Evolutionary conservation across 2,113 vertebrate species (phyloP).

Genomic region (Hystrix cristata): DNA sequence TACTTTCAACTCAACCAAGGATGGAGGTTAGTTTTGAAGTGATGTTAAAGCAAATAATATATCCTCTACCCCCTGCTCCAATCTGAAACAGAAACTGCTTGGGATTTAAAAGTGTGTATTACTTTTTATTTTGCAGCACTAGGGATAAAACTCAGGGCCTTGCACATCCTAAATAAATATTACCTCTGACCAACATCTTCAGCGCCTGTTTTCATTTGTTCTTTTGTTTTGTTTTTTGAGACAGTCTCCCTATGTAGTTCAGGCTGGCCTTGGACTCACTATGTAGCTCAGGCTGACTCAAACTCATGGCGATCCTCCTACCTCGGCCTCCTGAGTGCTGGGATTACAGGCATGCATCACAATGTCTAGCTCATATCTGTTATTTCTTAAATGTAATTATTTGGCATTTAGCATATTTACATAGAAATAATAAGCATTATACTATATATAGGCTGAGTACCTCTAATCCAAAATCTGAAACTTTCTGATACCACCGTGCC

Average conservation of each 20-base stretch:
- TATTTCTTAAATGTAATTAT: constrained; percentile 24
- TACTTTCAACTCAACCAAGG: constrained; percentile 5
- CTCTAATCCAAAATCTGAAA: neutral
- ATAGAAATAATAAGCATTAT: neutral
- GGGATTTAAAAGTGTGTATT: neutral
- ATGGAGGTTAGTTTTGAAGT: neutral
- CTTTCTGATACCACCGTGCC: neutral
- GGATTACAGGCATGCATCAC: neutral
- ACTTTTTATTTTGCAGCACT: neutral
- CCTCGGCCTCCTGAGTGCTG: neutral
- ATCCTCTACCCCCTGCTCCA: neutral
- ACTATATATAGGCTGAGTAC: neutral
- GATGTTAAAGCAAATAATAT: neutral
- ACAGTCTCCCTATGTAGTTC: neutral
- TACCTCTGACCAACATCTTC: neutral
- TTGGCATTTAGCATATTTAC: neutral
- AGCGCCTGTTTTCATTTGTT: too few species aligned
- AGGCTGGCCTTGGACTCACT: neutral
- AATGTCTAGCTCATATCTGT: neutral
- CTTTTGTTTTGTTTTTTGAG: neutral
- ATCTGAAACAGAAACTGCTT: neutral
- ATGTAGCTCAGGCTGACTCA: neutral
- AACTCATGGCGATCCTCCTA: neutral
- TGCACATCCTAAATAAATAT: neutral
- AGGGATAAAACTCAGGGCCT: neutral